Evolutionary conservation across 64 coral and sea anemone species (phyloP).

Genomic region (Dendrophyllia cribrosa): DNA sequence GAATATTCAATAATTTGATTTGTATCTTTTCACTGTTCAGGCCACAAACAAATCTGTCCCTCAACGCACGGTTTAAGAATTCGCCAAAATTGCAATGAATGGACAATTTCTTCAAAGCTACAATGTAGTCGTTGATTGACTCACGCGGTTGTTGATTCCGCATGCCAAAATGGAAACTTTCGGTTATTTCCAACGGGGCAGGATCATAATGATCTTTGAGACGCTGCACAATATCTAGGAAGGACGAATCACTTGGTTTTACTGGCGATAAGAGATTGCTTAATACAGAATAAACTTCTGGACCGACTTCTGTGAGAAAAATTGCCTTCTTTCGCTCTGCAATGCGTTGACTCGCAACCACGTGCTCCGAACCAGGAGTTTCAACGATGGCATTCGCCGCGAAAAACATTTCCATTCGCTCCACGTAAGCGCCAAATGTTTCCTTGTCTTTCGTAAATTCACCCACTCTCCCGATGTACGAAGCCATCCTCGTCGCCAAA

Average conservation of each 20-base stretch:
- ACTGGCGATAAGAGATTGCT: conserved; percentile 31
- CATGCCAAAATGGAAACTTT: conserved; percentile 61
- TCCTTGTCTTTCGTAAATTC: neutral
- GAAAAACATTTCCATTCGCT: conserved; percentile 51
- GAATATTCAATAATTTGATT: neutral
- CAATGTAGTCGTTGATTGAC: conserved; percentile 14
- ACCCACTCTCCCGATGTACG: too few species aligned
- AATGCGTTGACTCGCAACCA: conserved; percentile 7
- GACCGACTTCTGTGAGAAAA: conserved; percentile 43
- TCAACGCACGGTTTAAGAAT: conserved; percentile 10
- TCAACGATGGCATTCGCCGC: conserved; percentile 48
- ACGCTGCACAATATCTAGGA: neutral
- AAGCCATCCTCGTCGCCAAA: too few species aligned
- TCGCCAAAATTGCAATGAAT: conserved; percentile 42
- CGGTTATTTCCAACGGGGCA: neutral
- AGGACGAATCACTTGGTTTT: conserved; percentile 3
- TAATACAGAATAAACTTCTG: conserved; percentile 38
- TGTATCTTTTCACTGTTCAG: conserved; percentile 28
- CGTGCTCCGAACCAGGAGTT: conserved; percentile 25
- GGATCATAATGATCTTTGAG: conserved; percentile 39
- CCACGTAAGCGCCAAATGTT: conserved; percentile 11
- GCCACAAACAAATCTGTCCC: conserved; percentile 51
- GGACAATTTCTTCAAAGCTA: conserved; percentile 37
- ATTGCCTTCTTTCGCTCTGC: conserved; percentile 36
- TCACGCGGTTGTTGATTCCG: conserved; percentile 44